Conservation (phyloP, 2,888 invertebrate species). For the Himalopsyche japonica region DNA sequence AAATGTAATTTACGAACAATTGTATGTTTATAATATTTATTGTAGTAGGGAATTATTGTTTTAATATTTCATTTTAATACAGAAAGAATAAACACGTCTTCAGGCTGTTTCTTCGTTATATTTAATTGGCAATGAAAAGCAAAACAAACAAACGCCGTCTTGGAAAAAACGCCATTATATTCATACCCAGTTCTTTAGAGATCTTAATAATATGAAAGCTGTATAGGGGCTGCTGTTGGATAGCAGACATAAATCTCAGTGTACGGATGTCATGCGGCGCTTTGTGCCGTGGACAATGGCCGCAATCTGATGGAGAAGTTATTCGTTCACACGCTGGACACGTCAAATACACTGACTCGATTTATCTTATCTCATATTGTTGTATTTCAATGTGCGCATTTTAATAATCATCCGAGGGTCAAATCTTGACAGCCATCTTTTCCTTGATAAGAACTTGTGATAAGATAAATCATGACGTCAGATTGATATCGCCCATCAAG, state of each 20-base stretch:
- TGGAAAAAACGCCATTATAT: not conserved
- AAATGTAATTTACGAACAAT: too few relatives aligned
- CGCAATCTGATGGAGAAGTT: not conserved
- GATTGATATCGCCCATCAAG: too few relatives aligned
- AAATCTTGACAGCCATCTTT: too few relatives aligned
- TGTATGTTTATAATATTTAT: too few relatives aligned
- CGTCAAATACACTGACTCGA: not conserved
- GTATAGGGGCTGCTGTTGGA: not conserved
- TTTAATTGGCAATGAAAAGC: too few relatives aligned
- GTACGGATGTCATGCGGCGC: not conserved
- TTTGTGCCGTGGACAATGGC: not conserved
- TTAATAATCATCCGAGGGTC: not conserved
- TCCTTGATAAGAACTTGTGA: too few relatives aligned
- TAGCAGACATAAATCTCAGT: not conserved
- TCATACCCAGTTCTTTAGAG: not conserved
- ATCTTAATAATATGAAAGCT: not conserved
- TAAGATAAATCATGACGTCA: too few relatives aligned
- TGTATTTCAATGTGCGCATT: not conserved
- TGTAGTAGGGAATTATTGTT: too few relatives aligned
- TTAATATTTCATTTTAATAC: too few relatives aligned
- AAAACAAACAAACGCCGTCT: not conserved
- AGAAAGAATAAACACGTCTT: too few relatives aligned
- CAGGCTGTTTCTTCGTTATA: too few relatives aligned
- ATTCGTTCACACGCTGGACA: not conserved
- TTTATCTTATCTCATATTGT: not conserved